A percentile compares a stretch with the other conserved stretches of the same genome.
Conservation (phyloP, 2,797 vertebrate species). For the Leptatherina wallacei region DNA sequence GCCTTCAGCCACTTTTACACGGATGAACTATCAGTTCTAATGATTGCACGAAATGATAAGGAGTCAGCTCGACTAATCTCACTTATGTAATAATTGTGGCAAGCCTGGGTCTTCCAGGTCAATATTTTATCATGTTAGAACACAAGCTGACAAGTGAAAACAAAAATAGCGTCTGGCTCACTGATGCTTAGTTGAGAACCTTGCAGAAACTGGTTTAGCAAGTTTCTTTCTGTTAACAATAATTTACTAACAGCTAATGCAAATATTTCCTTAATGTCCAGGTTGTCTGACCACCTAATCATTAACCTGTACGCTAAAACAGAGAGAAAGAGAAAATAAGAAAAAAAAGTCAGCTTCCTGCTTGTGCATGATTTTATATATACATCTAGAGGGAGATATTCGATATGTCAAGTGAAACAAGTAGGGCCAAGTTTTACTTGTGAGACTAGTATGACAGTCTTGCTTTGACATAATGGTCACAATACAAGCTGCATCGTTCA, state of each 20-base stretch:
- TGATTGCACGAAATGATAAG: not conserved
- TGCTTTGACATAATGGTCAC: too few relatives aligned
- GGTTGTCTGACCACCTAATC: not conserved
- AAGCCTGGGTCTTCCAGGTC: not conserved
- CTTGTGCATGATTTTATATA: not conserved
- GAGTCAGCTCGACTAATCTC: not conserved
- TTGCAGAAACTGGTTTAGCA: not conserved
- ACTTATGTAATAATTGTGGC: not conserved
- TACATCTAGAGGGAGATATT: not conserved
- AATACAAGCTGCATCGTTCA: not conserved
- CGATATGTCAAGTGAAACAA: not conserved
- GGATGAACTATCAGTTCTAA: not conserved
- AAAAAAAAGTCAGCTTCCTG: too few relatives aligned
- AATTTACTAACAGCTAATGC: not conserved
- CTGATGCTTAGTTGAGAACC: not conserved
- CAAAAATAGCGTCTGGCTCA: not conserved
- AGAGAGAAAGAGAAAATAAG: too few relatives aligned
- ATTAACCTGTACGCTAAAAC: not conserved
- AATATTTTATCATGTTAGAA: not conserved
- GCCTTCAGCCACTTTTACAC: not conserved
- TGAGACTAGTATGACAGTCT: too few relatives aligned
- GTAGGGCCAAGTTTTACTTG: too few relatives aligned
- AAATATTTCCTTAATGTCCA: not conserved
- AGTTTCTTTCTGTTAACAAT: not conserved
- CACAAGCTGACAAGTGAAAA: not conserved